Percentiles rank a stretch among this genome's conserved stretches.
phyloP scores from a whole-genome alignment of 2,797 vertebrate genomes.

The Spinus pinus region DNA sequence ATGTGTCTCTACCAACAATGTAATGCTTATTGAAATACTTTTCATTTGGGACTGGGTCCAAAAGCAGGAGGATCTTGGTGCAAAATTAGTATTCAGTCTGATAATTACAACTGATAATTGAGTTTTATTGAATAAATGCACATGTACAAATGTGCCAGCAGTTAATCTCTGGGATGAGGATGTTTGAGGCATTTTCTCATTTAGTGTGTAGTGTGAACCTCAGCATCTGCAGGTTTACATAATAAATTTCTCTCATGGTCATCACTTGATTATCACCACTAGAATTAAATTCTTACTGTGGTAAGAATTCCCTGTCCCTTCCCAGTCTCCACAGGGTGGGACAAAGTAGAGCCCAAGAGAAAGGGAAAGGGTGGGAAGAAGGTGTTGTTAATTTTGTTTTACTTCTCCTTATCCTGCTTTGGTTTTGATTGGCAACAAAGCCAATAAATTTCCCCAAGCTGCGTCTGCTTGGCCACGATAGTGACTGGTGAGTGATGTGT shows the following conservation, averaged over 20 bases:
- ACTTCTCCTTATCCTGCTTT: neutral
- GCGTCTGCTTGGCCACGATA: accelerated
- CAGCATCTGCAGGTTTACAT: neutral
- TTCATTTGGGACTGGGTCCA: neutral
- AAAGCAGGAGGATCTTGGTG: neutral
- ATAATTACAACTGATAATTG: neutral
- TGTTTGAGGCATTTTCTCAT: neutral
- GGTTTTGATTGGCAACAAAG: neutral
- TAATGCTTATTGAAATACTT: neutral
- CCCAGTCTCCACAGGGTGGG: neutral
- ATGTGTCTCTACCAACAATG: neutral
- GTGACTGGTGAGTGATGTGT: neutral
- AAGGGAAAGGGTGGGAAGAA: neutral
- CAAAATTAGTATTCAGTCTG: neutral
- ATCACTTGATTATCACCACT: neutral
- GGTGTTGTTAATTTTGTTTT: neutral
- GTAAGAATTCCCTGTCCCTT: neutral
- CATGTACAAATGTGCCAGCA: neutral
- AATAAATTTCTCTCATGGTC: neutral
- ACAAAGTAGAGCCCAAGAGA: neutral
- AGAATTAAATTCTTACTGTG: neutral
- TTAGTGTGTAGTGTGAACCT: neutral
- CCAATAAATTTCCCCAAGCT: neutral
- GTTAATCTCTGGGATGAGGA: neutral
- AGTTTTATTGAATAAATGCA: neutral